These are phyloP conservation scores for Desoria tigrina DNA, from an alignment of 2,888 invertebrate species.

Conservation along the genomic window DNA sequence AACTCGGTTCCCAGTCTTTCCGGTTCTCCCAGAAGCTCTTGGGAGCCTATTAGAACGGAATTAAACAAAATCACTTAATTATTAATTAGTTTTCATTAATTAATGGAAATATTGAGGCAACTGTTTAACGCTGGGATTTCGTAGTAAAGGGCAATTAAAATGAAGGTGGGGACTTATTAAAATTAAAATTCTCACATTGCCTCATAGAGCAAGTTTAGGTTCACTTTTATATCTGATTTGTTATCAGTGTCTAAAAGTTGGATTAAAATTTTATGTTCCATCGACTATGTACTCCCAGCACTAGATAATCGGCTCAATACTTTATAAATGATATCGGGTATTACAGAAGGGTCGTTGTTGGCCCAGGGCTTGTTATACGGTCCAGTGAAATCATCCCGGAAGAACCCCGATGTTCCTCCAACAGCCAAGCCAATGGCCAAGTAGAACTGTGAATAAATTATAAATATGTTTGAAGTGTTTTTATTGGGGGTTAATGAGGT, in stretches of 20 bases:
- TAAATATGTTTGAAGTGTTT: not conserved
- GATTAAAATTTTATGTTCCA: too few species aligned
- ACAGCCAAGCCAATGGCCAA: conserved; percentile 31
- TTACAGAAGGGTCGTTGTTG: conserved; percentile 26
- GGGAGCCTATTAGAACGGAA: conserved; percentile 24
- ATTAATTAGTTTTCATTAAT: too few species aligned
- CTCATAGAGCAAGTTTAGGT: not conserved
- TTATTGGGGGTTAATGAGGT: too few species aligned
- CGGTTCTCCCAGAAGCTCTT: conserved; percentile 31
- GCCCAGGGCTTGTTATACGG: conserved; percentile 42
- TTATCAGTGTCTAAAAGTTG: too few species aligned
- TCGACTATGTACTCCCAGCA: too few species aligned
- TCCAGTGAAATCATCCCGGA: conserved; percentile 30
- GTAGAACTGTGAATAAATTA: conserved; percentile 27
- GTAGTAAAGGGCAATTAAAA: too few species aligned
- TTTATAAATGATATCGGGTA: too few species aligned
- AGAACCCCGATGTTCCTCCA: conserved; percentile 33
- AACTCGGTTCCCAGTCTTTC: conserved; percentile 28
- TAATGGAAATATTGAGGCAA: not conserved
- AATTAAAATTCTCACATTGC: not conserved
- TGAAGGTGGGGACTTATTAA: too few species aligned
- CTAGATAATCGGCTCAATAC: too few species aligned
- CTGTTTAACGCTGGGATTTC: too few species aligned
- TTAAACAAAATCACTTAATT: too few species aligned
- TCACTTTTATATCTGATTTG: not conserved